A percentile compares a stretch with the other conserved stretches of the same genome.
Conservation (phyloP, 2,113 vertebrate genomes). For the Helogale parvula region DNA sequence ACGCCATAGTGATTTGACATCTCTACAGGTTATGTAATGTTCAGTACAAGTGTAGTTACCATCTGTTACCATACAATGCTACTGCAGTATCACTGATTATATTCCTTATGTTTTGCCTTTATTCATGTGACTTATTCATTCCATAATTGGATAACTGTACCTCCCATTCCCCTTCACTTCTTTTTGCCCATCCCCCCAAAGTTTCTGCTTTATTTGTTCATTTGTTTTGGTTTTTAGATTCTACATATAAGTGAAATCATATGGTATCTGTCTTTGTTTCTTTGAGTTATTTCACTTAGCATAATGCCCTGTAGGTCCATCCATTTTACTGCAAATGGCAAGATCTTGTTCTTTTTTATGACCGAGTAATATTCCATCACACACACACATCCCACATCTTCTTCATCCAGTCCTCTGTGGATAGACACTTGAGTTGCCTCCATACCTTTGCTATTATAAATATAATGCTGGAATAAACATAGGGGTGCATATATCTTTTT, state of each 20-base stretch:
- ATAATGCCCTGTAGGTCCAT: not conserved
- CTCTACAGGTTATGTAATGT: not conserved
- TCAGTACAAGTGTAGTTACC: not conserved
- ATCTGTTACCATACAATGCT: not conserved
- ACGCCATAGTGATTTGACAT: not conserved
- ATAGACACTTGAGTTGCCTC: not conserved
- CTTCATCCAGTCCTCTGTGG: not conserved
- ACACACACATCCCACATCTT: not conserved
- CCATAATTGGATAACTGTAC: not conserved
- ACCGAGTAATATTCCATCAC: not conserved
- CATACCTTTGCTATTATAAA: not conserved
- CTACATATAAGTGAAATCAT: not conserved
- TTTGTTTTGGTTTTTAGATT: not conserved
- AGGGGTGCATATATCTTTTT: not conserved
- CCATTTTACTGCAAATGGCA: not conserved
- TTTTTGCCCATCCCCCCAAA: not conserved
- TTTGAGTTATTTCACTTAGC: not conserved
- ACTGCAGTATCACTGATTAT: not conserved
- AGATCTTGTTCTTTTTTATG: not conserved
- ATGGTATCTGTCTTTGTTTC: not conserved
- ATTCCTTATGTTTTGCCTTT: not conserved
- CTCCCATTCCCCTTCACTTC: not conserved
- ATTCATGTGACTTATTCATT: not conserved
- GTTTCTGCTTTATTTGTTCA: not conserved
- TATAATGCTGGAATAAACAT: not conserved